Percentiles rank a stretch among this genome's conserved stretches.
These are phyloP conservation scores for Hoplostethus mediterraneus DNA, from an alignment of 2,797 vertebrate genomes.

Conservation along the genomic window DNA sequence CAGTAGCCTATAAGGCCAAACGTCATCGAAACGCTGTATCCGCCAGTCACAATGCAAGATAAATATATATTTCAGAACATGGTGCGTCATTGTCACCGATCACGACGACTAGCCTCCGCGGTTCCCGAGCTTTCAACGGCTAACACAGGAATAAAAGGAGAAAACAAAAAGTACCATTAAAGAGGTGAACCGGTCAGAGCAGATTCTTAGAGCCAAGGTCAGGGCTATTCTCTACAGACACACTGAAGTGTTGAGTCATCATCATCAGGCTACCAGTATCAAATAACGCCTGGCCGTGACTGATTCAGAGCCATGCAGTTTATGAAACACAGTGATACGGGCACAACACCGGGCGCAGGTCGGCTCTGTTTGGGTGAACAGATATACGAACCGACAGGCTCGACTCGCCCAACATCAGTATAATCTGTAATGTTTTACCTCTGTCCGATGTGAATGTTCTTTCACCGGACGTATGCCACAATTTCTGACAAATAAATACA, in stretches of 20 bases:
- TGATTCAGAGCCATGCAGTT: conserved; percentile 67
- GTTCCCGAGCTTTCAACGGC: conserved; percentile 47
- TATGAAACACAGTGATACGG: conserved; percentile 73
- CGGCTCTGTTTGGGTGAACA: conserved; percentile 33
- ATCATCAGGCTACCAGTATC: conserved; percentile 62
- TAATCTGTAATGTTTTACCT: background rate
- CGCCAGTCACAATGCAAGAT: conserved; percentile 37
- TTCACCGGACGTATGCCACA: conserved; percentile 19
- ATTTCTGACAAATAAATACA: conserved; percentile 14
- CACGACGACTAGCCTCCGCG: conserved; percentile 43
- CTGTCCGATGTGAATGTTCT: background rate
- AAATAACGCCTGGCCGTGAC: conserved; percentile 62
- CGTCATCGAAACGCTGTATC: conserved; percentile 45
- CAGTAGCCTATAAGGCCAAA: conserved; percentile 34
- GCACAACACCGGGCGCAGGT: conserved; percentile 52
- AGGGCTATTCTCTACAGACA: conserved; percentile 59
- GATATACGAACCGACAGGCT: conserved; percentile 45
- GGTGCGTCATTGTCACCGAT: conserved; percentile 47
- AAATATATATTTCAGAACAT: conserved; percentile 29
- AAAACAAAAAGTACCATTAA: conserved; percentile 45
- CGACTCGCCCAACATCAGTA: conserved; percentile 1
- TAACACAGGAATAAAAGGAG: conserved; percentile 3
- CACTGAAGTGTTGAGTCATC: conserved; percentile 73
- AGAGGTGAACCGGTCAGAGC: conserved; percentile 66
- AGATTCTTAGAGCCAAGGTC: conserved; percentile 70